A percentile compares a stretch with the other conserved stretches of the same genome.
Conservation (phyloP, 2,113 vertebrate genomes). For the Gopherus flavomarginatus region DNA sequence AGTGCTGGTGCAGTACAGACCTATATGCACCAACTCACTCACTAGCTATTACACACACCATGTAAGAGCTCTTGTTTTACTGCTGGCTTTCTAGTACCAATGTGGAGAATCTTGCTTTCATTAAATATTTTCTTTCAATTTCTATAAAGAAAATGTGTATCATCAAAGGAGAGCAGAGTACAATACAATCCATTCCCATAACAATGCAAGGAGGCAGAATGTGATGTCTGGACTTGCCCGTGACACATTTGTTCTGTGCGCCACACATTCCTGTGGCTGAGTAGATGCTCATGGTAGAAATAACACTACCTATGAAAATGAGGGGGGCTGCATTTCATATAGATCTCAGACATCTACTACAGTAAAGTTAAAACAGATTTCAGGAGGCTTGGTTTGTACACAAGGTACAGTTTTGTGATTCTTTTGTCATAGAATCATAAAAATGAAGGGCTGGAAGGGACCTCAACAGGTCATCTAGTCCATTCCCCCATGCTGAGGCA, state of each 20-base stretch:
- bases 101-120: slow-evolving; percentile 55
- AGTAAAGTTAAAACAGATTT: slow-evolving; percentile 11
- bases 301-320: slow-evolving; percentile 54
- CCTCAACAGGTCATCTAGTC: neutral
- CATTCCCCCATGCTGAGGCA: neutral
- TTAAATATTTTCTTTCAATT: slow-evolving; percentile 50
- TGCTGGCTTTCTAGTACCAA: slow-evolving; percentile 23
- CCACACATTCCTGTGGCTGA: slow-evolving; percentile 61
- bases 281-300: slow-evolving; percentile 48
- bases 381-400: neutral
- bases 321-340: slow-evolving; percentile 48
- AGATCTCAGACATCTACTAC: slow-evolving; percentile 48
- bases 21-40: neutral
- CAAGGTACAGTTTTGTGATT: neutral
- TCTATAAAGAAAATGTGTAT: slow-evolving; percentile 51
- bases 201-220: slow-evolving; percentile 62
- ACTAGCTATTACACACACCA: neutral
- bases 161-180: slow-evolving; percentile 46
- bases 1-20: neutral
- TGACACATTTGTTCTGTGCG: slow-evolving; percentile 53
- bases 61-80: neutral
- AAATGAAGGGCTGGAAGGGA: neutral
- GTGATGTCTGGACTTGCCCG: slow-evolving; percentile 55
- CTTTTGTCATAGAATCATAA: neutral
- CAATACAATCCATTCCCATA: slow-evolving; percentile 53